A percentile compares a stretch with the other conserved stretches of the same genome.
phyloP scores from a whole-genome alignment of 2,797 vertebrate genomes.

The Dallia pectoralis region DNA sequence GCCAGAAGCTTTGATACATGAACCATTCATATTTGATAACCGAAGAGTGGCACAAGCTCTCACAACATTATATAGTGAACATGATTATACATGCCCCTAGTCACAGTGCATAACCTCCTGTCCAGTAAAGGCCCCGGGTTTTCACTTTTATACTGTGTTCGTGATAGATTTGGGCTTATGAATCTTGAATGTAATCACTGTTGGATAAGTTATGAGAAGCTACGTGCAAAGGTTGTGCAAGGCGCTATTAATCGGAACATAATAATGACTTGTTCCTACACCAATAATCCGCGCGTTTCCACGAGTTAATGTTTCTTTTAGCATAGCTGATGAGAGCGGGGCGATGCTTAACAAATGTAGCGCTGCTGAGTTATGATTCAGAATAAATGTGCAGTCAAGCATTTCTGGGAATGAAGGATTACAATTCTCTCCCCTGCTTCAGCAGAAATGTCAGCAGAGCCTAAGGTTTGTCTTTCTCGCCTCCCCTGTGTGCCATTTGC shows the following conservation, averaged over 20 bases:
- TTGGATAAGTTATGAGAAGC: slow-evolving; percentile 35
- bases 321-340: slow-evolving; percentile 54
- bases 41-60: not conserved
- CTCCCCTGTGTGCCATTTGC: slow-evolving; percentile 58
- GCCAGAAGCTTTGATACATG: not conserved
- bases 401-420: slow-evolving; percentile 54
- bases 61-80: not conserved
- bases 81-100: not conserved
- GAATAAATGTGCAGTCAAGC: slow-evolving; percentile 61
- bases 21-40: not conserved
- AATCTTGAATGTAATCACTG: slow-evolving; percentile 35
- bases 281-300: slow-evolving; percentile 54
- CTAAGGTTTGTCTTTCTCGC: slow-evolving; percentile 59
- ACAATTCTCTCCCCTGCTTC: slow-evolving; percentile 60
- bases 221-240: slow-evolving; percentile 33
- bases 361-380: slow-evolving; percentile 60
- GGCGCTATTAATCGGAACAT: slow-evolving; percentile 37
- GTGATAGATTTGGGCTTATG: slow-evolving; percentile 15
- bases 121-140: not conserved
- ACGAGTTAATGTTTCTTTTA: slow-evolving; percentile 51
- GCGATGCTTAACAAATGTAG: slow-evolving; percentile 58
- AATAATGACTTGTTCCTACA: slow-evolving; percentile 50
- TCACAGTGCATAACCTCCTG: not conserved
- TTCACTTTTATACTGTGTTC: slow-evolving; percentile 17
- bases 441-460: slow-evolving; percentile 67